These are phyloP conservation scores for Halcyon malimbica DNA, from an alignment of 2,113 vertebrate species.

Conservation along the genomic window DNA sequence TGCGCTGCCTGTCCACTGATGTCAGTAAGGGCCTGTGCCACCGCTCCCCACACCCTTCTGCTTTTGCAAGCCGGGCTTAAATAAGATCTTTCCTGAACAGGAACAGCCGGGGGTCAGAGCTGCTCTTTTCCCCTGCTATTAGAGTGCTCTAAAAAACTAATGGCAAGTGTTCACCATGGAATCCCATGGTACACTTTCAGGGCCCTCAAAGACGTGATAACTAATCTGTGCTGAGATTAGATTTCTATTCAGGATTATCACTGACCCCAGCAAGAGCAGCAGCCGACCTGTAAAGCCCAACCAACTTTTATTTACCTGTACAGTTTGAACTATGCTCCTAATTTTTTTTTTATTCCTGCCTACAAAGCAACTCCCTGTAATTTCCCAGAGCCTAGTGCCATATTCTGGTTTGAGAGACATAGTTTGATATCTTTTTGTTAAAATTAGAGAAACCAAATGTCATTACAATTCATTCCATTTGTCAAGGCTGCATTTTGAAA, in stretches of 20 bases:
- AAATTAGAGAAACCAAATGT: neutral
- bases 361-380: neutral
- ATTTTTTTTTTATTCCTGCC: neutral
- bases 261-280: neutral
- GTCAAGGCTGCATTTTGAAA: neutral
- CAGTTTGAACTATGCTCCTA: neutral
- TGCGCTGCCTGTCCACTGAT: constrained; percentile 14
- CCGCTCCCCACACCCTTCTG: constrained; percentile 38
- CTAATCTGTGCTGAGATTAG: neutral
- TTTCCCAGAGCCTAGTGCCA: neutral
- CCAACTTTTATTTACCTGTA: neutral
- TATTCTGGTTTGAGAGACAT: neutral
- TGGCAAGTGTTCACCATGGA: neutral
- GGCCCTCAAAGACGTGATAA: neutral
- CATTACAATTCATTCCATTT: neutral
- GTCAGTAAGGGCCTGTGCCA: neutral
- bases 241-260: neutral
- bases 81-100: neutral
- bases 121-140: neutral
- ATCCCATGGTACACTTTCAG: neutral
- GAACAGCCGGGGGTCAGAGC: neutral
- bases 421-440: neutral
- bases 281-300: neutral
- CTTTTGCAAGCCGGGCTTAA: constrained; percentile 29
- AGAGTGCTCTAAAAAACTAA: neutral